These are phyloP conservation scores for Papilio demoleus DNA, from an alignment of 2,888 invertebrate species.

Conservation along the genomic window DNA sequence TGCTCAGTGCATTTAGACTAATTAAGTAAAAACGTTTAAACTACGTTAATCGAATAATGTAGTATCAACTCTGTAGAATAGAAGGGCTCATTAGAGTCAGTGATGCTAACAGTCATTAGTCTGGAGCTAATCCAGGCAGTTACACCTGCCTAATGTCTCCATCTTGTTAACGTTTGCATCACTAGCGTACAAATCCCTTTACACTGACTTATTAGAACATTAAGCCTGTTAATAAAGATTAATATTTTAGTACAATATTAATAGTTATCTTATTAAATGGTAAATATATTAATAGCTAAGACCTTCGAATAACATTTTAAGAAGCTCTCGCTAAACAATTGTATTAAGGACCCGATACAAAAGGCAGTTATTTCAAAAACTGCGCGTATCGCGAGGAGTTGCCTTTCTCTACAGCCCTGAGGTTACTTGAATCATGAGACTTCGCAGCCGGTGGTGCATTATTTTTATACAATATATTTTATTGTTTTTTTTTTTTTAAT, in stretches of 20 bases:
- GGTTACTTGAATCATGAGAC: too few species aligned
- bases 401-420: too few species aligned
- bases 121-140: constrained; percentile 36
- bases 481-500: too few species aligned
- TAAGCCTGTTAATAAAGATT: neutral
- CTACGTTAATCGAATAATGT: constrained; percentile 14
- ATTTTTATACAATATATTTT: too few species aligned
- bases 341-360: too few species aligned
- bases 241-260: neutral
- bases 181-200: constrained; percentile 22
- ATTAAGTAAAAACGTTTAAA: neutral
- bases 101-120: constrained; percentile 35
- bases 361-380: too few species aligned
- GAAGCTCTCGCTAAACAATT: too few species aligned
- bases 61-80: constrained; percentile 25
- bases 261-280: neutral
- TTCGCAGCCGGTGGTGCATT: too few species aligned
- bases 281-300: too few species aligned
- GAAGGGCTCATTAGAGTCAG: constrained; percentile 32
- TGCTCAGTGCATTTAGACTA: too few species aligned
- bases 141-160: constrained; percentile 41
- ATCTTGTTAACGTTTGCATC: constrained; percentile 32
- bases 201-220: constrained; percentile 7
- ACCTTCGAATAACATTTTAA: too few species aligned
- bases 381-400: too few species aligned